phyloP scores from a whole-genome alignment of 2,888 invertebrate genomes.

The Athetis lepigone region DNA sequence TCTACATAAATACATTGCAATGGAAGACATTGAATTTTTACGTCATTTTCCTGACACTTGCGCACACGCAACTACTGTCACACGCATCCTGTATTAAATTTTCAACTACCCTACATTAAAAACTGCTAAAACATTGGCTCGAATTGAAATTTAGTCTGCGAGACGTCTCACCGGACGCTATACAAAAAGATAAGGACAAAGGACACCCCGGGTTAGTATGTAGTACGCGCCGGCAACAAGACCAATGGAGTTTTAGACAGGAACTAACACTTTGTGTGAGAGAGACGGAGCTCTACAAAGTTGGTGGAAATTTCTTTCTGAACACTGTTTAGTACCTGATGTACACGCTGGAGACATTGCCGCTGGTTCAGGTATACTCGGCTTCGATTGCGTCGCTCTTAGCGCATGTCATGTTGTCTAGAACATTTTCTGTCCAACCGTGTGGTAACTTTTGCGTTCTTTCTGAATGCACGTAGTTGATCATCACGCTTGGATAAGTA shows the following conservation, averaged over 20 bases:
- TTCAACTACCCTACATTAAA: slow-evolving; percentile 19
- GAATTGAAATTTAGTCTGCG: slow-evolving; percentile 28
- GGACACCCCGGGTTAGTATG: slow-evolving; percentile 44
- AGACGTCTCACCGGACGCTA: slow-evolving; percentile 10
- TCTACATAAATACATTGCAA: not conserved
- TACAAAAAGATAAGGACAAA: slow-evolving; percentile 35
- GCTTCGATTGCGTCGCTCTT: too few relatives aligned
- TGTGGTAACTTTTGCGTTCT: too few relatives aligned
- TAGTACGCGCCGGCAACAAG: slow-evolving; percentile 23
- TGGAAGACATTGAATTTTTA: slow-evolving; percentile 1
- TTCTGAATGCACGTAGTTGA: too few relatives aligned
- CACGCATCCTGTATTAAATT: not conserved
- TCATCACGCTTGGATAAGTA: too few relatives aligned
- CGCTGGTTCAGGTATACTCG: too few relatives aligned
- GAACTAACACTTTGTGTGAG: not conserved
- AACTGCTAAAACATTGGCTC: slow-evolving; percentile 14
- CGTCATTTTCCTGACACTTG: not conserved
- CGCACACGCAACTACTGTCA: not conserved
- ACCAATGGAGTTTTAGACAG: slow-evolving; percentile 8
- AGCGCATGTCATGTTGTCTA: too few relatives aligned
- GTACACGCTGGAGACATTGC: too few relatives aligned
- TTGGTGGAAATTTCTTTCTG: too few relatives aligned
- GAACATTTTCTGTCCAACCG: too few relatives aligned
- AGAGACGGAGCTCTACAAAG: not conserved
- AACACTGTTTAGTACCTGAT: too few relatives aligned